Percentiles rank a stretch among this genome's conserved stretches.
phyloP scores from a whole-genome alignment of 2,113 vertebrate species.

The Nyctereutes procyonoides region DNA sequence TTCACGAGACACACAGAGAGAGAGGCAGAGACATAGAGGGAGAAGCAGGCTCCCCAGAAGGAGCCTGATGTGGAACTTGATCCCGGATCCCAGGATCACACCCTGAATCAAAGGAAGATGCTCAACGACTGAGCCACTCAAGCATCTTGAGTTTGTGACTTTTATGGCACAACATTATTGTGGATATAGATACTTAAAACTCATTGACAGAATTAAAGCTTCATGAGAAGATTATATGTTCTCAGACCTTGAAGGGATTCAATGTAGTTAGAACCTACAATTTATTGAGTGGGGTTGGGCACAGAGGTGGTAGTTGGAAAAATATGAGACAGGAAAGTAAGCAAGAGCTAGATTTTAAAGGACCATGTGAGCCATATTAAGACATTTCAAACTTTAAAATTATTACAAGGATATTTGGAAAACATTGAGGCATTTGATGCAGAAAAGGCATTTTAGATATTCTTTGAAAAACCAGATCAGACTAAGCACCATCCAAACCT shows the following conservation, averaged over 20 bases:
- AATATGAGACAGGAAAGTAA: background rate
- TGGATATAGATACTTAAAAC: background rate
- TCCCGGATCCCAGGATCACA: too few relatives aligned
- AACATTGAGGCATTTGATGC: background rate
- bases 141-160: background rate
- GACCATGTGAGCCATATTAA: background rate
- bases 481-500: background rate
- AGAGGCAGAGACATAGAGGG: too few relatives aligned
- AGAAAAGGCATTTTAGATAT: background rate
- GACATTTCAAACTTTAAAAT: background rate
- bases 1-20: too few relatives aligned
- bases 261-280: background rate
- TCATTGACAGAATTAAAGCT: background rate
- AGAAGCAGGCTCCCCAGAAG: too few relatives aligned
- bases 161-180: background rate
- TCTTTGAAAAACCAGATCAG: background rate
- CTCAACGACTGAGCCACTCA: too few relatives aligned
- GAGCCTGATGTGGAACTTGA: too few relatives aligned
- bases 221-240: background rate
- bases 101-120: too few relatives aligned
- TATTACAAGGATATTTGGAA: background rate
- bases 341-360: background rate
- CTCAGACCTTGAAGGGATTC: background rate
- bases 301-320: background rate
- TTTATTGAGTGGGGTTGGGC: background rate